Evolutionary conservation across 2,888 invertebrate species (phyloP), one percentile per base, ranked within the genome.

Genomic region (Hartigia nigra): DNA sequence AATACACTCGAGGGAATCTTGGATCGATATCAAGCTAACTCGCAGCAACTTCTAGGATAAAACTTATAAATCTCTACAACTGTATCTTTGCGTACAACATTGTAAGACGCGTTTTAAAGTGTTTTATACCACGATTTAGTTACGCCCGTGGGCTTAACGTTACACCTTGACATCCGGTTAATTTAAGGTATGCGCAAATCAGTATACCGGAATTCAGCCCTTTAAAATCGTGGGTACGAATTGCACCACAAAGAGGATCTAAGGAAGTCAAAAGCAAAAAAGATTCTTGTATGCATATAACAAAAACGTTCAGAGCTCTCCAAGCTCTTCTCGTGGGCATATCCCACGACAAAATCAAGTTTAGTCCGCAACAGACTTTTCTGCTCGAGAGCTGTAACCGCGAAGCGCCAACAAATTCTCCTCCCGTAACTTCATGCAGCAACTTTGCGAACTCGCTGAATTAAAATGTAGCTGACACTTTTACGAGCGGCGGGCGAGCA

Each of bases 11-110:
- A n/a, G 36, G 31, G 36, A 36, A 12, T 36, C 37, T 31, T 36
- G 75, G 75, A 75, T 35, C 75, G 75, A 75, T 75, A 23, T 75
- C n/a, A 72, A 72, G 72, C 31, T 72, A 72, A 72, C 72, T 72
- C 55, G 55, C 55, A 55, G 5, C 55, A 23, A 23, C 23, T 55
- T 2, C 23, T 55, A 5, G 14, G 55, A 23, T 9, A 23, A 9
- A 55, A 5, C 23, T 23, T 9, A 23, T 1, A 55, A 23, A 55
- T 23, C 23, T 55, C 23, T 55, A 23, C 9, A 55, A 55, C 55
- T 2, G 14, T 23, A 55, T 23, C 23, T 23, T 55, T 55, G 2
- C 23, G 23, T 23, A 9, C 23, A 55, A 55, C 55, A 55, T 9
- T 55, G 5, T 55, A 9, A 55, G 3, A 55, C 23, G n/a, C n/a